Conservation (phyloP, 2,113 vertebrate species). For the Gavialis gangeticus region DNA sequence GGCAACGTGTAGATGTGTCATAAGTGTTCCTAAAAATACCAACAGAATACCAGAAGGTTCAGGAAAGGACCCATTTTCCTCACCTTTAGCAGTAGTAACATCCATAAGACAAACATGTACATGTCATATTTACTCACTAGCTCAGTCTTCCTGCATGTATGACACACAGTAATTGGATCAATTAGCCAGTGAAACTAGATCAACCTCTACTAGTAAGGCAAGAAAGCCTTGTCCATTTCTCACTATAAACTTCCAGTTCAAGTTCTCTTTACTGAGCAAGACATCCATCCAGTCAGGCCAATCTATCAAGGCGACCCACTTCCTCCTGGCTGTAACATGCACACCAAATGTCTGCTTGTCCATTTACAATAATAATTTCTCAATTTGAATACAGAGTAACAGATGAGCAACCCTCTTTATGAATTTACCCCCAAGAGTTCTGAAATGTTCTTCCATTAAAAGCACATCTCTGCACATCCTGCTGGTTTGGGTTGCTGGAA, state of each 20-base stretch:
- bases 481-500: constrained; percentile 61
- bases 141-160: not conserved
- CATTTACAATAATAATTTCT: constrained; percentile 48
- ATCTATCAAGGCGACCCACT: not conserved
- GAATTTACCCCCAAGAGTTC: constrained; percentile 68
- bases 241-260: not conserved
- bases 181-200: not conserved
- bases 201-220: not conserved
- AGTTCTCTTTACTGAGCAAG: constrained; percentile 1
- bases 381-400: constrained; percentile 63
- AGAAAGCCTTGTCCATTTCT: not conserved
- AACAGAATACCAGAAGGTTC: no score
- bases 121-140: not conserved
- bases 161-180: not conserved
- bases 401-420: constrained; percentile 57
- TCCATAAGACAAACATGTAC: fast-evolving
- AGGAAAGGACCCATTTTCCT: not conserved
- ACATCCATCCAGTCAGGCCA: not conserved
- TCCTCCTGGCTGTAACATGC: not conserved
- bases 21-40: no score
- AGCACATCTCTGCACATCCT: constrained; percentile 65
- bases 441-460: constrained; percentile 74
- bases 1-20: no score
- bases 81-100: not conserved
- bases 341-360: constrained; percentile 28